A percentile compares a stretch with the other conserved stretches of the same genome.
phyloP scores from a whole-genome alignment of 2,113 vertebrate genomes.

The Callipepla californica region DNA sequence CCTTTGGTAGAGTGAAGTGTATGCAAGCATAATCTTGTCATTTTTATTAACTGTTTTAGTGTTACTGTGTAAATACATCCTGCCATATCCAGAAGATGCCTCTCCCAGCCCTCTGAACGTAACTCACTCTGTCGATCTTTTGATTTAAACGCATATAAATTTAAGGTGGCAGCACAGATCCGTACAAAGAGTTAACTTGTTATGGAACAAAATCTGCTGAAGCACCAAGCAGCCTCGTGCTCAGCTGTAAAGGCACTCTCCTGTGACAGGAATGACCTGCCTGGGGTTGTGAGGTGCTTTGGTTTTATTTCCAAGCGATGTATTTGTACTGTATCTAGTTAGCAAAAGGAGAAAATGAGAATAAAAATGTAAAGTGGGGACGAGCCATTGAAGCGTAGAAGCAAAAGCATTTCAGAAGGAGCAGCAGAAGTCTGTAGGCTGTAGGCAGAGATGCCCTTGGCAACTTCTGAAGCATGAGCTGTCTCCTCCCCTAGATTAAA shows the following conservation, averaged over 20 bases:
- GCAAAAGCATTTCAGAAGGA: background rate
- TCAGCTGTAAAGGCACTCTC: background rate
- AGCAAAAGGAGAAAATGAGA: background rate
- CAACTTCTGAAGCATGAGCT: background rate
- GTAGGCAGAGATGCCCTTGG: background rate
- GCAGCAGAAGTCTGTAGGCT: background rate
- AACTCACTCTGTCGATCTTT: background rate
- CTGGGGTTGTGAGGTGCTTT: background rate
- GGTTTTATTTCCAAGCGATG: background rate
- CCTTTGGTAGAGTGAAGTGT: background rate
- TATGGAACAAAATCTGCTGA: background rate
- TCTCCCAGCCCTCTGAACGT: background rate
- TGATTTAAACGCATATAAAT: constrained; percentile 47
- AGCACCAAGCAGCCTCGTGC: background rate
- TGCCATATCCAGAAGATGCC: constrained; percentile 14
- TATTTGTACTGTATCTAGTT: background rate
- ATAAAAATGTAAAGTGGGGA: background rate
- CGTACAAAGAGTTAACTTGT: constrained; percentile 15
- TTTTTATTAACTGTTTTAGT: constrained; percentile 48
- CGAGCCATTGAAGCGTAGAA: background rate
- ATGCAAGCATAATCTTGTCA: background rate
- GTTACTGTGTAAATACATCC: background rate
- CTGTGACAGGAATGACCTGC: background rate
- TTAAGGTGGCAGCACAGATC: background rate
- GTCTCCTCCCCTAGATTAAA: background rate